Evolutionary conservation across 1,140 invertebrate species (phyloP).

Genomic region (Aphelinus atriplicis): DNA sequence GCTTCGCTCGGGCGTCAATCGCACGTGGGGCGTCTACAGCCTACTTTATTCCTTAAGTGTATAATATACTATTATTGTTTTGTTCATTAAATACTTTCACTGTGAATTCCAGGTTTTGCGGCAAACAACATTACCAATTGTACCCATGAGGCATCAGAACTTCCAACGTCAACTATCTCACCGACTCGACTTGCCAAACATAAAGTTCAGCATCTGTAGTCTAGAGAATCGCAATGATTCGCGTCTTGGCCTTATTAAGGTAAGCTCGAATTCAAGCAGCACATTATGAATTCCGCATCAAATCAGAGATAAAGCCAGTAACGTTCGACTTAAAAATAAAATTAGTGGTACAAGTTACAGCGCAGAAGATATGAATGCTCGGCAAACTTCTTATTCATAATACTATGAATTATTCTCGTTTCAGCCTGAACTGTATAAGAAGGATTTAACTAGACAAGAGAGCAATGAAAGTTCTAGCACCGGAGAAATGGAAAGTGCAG

Average conservation of each 20-base stretch:
- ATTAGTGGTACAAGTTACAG: too few species aligned
- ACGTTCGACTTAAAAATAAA: too few species aligned
- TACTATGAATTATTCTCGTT: constrained; percentile 40
- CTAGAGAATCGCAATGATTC: constrained; percentile 74
- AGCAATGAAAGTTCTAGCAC: constrained; percentile 77
- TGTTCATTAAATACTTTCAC: too few species aligned
- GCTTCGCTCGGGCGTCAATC: too few species aligned
- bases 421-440: constrained; percentile 82
- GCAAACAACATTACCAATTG: constrained; percentile 83
- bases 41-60: too few species aligned
- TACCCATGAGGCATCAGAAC: constrained; percentile 80
- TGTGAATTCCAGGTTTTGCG: constrained; percentile 70
- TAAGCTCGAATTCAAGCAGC: constrained; percentile 52
- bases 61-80: too few species aligned
- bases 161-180: constrained; percentile 83
- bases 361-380: too few species aligned
- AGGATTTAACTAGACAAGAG: constrained; percentile 76
- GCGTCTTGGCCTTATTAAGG: constrained; percentile 76
- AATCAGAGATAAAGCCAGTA: neutral
- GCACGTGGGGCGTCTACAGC: too few species aligned
- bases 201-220: constrained; percentile 81
- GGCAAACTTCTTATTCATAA: neutral
- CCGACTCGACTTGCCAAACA: constrained; percentile 76
- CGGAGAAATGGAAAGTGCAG: constrained; percentile 77
- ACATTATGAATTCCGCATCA: neutral